Base-by-base conservation (phyloP, 2,113 vertebrate genomes). In the Oreotrochilus melanogaster region DNA sequence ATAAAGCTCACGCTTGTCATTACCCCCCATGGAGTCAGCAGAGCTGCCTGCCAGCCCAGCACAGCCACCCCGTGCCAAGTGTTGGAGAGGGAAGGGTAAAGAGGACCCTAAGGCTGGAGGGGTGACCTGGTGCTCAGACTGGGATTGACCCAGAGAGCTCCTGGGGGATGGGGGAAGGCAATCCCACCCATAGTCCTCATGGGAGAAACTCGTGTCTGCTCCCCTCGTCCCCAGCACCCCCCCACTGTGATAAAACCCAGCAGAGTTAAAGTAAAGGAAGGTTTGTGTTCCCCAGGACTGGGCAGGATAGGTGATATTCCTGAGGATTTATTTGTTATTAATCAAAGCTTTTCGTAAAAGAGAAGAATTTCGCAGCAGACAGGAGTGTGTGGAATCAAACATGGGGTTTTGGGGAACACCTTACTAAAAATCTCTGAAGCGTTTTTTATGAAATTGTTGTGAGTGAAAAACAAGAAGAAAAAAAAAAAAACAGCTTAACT, bases 11-110 rank as follows among this genome's bases (percentile, higher is more conserved):
- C 10, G 78, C 96, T 83, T 89, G 57, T 95, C 95, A 43, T 96
- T 94, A 97, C 94, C 96, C 94, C 96, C 95, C 95, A 95, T 92
- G 94, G 95, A 97, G 84, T 18, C 84, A 61, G 88, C 11, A 13
- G 86, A 61, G 43, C 57, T 47, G 45, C 87, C 56, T 8, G 43
- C 8, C 6, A 0, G 22, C 60, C 85, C 19, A 42, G 72, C 19
- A 0, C 30, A 67, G 33, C 54, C 39, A 69, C 5, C 53, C 27
- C 13, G 0, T 1, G 21, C 0, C 48, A 3, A 39, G 39, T 39
- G 39, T 39, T 39, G 39, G 12, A 39, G 39, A 39, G 86, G 17
- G 19, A 28, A 58, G 37, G 61, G 37, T 5, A 6, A 23, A 23
- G 37, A 50, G 13, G 71, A 58, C 54, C 81, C 72, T 9, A 16